phyloP scores from a whole-genome alignment of 2,113 vertebrate genomes.

The Etheostoma spectabile region DNA sequence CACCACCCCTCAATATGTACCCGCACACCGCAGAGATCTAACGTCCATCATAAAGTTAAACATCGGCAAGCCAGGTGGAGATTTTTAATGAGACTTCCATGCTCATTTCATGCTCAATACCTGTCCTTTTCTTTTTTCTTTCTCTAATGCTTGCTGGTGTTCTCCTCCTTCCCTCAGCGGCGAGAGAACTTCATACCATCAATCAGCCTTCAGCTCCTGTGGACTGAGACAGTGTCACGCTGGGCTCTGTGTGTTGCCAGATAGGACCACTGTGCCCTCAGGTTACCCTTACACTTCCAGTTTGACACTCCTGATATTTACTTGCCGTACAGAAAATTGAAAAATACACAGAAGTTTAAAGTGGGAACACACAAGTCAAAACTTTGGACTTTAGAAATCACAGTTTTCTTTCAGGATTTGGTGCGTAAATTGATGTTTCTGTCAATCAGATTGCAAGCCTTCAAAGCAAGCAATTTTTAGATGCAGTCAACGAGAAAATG shows the following conservation, averaged over 20 bases:
- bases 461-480: slow-evolving; percentile 18
- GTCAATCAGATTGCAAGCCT: slow-evolving; percentile 53
- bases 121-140: slow-evolving; percentile 23
- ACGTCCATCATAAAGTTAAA: slow-evolving; percentile 71
- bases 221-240: slow-evolving; percentile 66
- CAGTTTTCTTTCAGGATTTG: slow-evolving; percentile 34
- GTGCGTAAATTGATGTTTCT: slow-evolving; percentile 46
- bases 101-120: slow-evolving; percentile 58
- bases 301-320: slow-evolving; percentile 70
- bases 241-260: slow-evolving; percentile 69
- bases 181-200: slow-evolving; percentile 62
- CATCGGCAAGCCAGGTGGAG: slow-evolving; percentile 49
- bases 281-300: slow-evolving; percentile 63
- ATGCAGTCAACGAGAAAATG: slow-evolving; percentile 30
- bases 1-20: slow-evolving; percentile 32
- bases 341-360: slow-evolving; percentile 66
- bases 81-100: slow-evolving; percentile 69
- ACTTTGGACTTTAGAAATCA: slow-evolving; percentile 52
- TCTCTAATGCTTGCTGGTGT: slow-evolving; percentile 17
- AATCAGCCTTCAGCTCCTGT: slow-evolving; percentile 66
- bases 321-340: slow-evolving; percentile 63
- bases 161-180: slow-evolving; percentile 23
- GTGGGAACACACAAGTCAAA: slow-evolving; percentile 31
- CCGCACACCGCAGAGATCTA: slow-evolving; percentile 48
- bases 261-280: slow-evolving; percentile 65